phyloP scores from a whole-genome alignment of 2,113 vertebrate genomes.

The Anas platyrhynchos region DNA sequence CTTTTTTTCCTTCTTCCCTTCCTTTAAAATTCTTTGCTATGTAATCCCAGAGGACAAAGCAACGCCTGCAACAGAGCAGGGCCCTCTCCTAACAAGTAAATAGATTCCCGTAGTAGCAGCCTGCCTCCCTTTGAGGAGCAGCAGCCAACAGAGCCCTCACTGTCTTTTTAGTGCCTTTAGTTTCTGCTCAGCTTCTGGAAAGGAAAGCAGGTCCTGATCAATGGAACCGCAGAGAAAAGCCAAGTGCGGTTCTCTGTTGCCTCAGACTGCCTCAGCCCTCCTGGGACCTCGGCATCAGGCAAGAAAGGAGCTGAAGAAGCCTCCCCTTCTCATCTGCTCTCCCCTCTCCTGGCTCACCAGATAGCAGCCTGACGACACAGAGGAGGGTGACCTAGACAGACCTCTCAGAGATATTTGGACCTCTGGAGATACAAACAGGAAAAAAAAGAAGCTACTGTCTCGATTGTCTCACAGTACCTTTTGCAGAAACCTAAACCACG shows the following conservation, averaged over 20 bases:
- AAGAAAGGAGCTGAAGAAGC: background rate
- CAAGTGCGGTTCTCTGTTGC: background rate
- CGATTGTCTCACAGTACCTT: background rate
- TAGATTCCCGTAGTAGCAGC: background rate
- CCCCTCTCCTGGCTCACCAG: background rate
- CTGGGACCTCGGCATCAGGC: background rate
- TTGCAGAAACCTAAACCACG: background rate
- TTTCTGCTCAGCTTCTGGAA: background rate
- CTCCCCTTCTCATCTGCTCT: background rate
- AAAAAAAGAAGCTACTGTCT: background rate
- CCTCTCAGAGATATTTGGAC: background rate
- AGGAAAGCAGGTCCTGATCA: background rate
- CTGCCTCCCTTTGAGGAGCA: background rate
- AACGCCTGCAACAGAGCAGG: background rate
- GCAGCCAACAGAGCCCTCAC: background rate
- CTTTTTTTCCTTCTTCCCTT: background rate
- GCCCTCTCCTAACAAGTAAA: background rate
- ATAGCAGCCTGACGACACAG: background rate
- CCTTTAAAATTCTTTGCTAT: background rate
- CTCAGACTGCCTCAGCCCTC: background rate
- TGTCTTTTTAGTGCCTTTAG: background rate
- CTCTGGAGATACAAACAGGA: background rate
- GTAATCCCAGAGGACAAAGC: background rate
- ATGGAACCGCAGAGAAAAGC: background rate
- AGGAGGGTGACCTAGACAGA: background rate